phyloP scores from a whole-genome alignment of 2,797 vertebrate genomes.

The Lacerta agilis region DNA sequence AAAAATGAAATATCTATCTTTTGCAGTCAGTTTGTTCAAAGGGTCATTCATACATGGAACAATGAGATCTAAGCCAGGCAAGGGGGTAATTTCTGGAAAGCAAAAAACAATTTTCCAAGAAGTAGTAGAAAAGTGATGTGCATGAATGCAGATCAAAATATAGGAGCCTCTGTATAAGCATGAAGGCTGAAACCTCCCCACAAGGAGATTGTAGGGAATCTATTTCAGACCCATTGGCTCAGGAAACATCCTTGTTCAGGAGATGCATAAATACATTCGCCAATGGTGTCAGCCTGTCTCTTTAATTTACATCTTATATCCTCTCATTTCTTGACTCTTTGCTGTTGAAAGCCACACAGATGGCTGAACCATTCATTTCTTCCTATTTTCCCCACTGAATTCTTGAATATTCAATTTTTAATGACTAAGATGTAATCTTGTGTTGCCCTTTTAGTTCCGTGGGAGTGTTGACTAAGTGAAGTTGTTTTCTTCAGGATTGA shows the following conservation, averaged over 20 bases:
- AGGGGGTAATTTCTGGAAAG: background rate
- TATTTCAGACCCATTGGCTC: background rate
- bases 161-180: background rate
- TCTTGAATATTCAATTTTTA: background rate
- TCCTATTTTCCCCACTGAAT: background rate
- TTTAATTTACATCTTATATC: conserved; percentile 11
- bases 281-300: background rate
- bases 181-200: background rate
- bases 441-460: conserved; percentile 22
- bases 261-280: background rate
- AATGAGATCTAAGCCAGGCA: background rate
- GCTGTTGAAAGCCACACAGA: conserved; percentile 32
- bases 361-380: conserved; percentile 36
- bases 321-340: conserved; percentile 28
- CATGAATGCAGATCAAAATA: background rate
- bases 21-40: background rate
- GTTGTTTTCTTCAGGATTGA: conserved; percentile 12
- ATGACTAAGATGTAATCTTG: conserved; percentile 21
- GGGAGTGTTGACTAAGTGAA: conserved; percentile 26
- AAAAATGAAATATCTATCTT: background rate
- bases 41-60: background rate
- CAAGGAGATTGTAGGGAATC: background rate
- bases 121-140: background rate
- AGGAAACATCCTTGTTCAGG: background rate
- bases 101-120: background rate